A percentile compares a stretch with the other conserved stretches of the same genome.
These are phyloP conservation scores for Toxotes lorentzi DNA, from an alignment of 2,797 vertebrate genomes.

Conservation along the genomic window DNA sequence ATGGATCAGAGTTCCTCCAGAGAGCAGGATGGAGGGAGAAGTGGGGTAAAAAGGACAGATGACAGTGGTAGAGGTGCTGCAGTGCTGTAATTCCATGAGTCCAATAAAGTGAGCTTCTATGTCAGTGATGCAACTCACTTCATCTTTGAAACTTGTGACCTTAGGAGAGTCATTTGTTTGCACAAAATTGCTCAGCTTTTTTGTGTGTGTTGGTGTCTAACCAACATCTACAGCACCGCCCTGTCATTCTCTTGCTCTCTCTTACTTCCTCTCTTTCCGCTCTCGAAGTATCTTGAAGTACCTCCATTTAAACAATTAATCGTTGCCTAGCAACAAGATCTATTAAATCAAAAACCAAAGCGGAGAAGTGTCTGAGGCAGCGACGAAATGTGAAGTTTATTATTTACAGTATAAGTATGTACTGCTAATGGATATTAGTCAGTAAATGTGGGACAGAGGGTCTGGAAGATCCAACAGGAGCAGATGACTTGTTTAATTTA, in stretches of 20 bases:
- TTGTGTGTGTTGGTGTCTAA: background rate
- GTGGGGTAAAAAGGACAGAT: constrained; percentile 59
- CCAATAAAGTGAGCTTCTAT: constrained; percentile 38
- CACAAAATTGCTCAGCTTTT: constrained; percentile 28
- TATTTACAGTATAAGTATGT: constrained; percentile 11
- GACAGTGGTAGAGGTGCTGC: constrained; percentile 44
- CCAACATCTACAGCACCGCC: background rate
- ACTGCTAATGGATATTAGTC: background rate
- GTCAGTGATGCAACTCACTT: constrained; percentile 31
- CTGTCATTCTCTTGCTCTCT: constrained; percentile 25
- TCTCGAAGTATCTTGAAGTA: constrained; percentile 30
- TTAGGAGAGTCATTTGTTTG: constrained; percentile 38
- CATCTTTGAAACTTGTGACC: constrained; percentile 56
- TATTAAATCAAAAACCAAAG: constrained; percentile 46
- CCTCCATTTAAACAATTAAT: constrained; percentile 75
- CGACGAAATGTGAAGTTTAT: constrained; percentile 2
- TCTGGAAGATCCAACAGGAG: constrained; percentile 11
- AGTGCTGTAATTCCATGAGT: constrained; percentile 25
- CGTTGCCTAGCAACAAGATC: constrained; percentile 79
- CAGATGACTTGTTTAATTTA: constrained; percentile 15
- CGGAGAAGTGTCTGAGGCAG: constrained; percentile 5
- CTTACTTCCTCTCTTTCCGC: background rate
- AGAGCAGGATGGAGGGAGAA: constrained; percentile 33
- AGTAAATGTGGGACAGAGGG: constrained; percentile 1
- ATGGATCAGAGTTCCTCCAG: constrained; percentile 63